Evolutionary conservation across 2,113 vertebrate genomes (phyloP), one percentile per base, ranked within the genome.

Genomic region (Pangasianodon gigas): DNA sequence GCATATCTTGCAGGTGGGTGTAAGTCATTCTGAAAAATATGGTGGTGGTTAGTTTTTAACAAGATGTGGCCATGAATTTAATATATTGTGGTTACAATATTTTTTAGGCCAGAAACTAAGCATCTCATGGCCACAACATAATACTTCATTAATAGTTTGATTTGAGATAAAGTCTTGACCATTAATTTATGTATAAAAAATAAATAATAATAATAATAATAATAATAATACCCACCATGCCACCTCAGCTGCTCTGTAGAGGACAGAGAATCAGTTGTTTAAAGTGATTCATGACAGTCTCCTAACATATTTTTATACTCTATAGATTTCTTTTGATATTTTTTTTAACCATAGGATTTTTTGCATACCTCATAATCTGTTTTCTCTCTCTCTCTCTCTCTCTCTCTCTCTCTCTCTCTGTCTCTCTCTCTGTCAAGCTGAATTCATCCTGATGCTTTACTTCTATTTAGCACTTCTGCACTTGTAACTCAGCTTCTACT

Each of bases 1-100:
- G 91, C 87, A 95, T 91, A 92, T 93, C 92, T 92, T 92, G 91
- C 91, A 86, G 74, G 92, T 92, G 90, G 89, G 94, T 88, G 92
- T 91, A 88, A 82, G 88, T 91, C 80, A 46, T 32, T 86, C 24
- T 52, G 44, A 54, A 6, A 54, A 41, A 75, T 32, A 37, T 71
- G 67, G 14, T 71, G 32, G 46, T 46, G 3, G 11, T 11, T 32
- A 14, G 32, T 69, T 32, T 14, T 69, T 62, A 26, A 26, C 26
- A 62, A 62, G 21, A 21, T 62, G 60, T 21, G 37, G 37, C 60
- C 60, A 62, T 4, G 7, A 26, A 26, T 62, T 24, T 24, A 62
- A 62, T 62, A 62, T 62, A 26, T 21, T 62, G 60, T 62, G 24
- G 6, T 0, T 4, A 62, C 60, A 26, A 62, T 62, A 21, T 62